Base-by-base conservation (phyloP, 1,140 invertebrate species). In the Maniola jurtina region DNA sequence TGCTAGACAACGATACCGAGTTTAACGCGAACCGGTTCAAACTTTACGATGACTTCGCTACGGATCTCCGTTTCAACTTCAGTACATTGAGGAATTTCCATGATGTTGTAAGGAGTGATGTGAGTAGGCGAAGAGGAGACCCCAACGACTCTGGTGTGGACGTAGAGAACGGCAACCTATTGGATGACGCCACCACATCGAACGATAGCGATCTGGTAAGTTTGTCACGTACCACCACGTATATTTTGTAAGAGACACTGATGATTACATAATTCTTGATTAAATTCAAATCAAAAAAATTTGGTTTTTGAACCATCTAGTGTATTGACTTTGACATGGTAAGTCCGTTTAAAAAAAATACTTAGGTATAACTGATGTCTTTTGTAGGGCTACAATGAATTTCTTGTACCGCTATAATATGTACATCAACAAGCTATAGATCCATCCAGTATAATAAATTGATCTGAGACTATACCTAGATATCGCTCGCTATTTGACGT, bases 1-100 rank as follows among this genome's bases (percentile, higher is more conserved):
- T 81, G 0, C 76, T 90, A 61, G 88, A 90, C 68, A 90, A 90
- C 74, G 88, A 86, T 25, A 85, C 86, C 1, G 88, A 89, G 63
- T 86, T 88, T 77, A 90, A 90, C 68, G 86, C 88, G 42, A 90
- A 90, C 71, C 81, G 85, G 71, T 90, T 86, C 77, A 89, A 86
- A 72, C 70, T 90, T 16, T 90, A 78, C 81, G 88, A 90, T 60
- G 88, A 89, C 70, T 89, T 90, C 75, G 81, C 83, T 1, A 83
- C 84, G 13, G 86, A 88, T 48, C 72, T 87, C 7, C 77, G 85
- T 34, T 86, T 88, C 56, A 83, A 79, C 69, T 90, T 85, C 76
- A 88, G 82, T 64, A 75, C 80, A 0, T 65, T 87, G 66, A 80
- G 83, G 61, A 83, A 81, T 52, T 85, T 80, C 62, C 83, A 84